Percentiles rank a stretch among this genome's conserved stretches.
These are phyloP conservation scores for Entomyzon cyanotis DNA, from an alignment of 2,113 vertebrate species.

Conservation along the genomic window DNA sequence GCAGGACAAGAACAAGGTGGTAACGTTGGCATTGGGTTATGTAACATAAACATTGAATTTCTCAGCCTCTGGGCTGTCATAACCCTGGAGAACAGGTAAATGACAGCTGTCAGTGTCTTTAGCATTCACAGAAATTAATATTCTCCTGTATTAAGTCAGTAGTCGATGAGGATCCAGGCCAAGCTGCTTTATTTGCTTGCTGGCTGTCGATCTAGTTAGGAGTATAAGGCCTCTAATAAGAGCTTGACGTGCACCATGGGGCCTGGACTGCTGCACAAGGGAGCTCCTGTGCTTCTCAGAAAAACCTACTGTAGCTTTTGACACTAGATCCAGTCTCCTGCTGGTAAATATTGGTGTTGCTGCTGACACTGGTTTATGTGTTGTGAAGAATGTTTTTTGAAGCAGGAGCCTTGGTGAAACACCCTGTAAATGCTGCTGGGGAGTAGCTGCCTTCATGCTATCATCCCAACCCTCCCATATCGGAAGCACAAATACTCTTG, in stretches of 20 bases:
- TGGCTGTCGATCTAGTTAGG: not conserved
- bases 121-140: not conserved
- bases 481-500: not conserved
- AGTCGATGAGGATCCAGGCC: not conserved
- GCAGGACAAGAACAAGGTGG: not conserved
- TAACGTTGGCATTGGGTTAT: not conserved
- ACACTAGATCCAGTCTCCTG: not conserved
- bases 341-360: not conserved
- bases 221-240: not conserved
- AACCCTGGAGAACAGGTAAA: not conserved
- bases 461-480: rapidly evolving
- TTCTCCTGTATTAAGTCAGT: not conserved
- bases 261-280: not conserved
- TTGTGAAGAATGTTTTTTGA: not conserved
- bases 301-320: not conserved
- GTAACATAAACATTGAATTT: not conserved
- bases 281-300: not conserved
- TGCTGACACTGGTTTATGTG: not conserved
- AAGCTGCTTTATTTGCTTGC: not conserved
- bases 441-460: not conserved
- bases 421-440: not conserved
- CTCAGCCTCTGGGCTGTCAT: not conserved
- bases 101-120: not conserved
- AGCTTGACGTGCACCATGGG: rapidly evolving
- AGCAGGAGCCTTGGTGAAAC: not conserved